A percentile compares a stretch with the other conserved stretches of the same genome.
These are phyloP conservation scores for Campoletis sonorensis DNA, from an alignment of 1,140 invertebrate genomes.

Conservation along the genomic window DNA sequence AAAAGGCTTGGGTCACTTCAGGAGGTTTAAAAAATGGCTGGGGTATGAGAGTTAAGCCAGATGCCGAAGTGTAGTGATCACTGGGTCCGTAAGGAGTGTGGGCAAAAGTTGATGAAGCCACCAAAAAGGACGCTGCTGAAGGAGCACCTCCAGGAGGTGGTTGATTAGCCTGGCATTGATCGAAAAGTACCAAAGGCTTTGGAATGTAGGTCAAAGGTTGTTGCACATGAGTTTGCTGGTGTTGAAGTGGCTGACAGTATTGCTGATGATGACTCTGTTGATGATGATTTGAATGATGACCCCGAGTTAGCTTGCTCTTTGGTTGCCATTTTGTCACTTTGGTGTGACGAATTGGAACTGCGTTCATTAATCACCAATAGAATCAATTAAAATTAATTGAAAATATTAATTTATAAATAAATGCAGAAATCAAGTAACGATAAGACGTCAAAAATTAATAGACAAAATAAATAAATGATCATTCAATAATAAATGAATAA, in stretches of 20 bases:
- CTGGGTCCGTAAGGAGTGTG: slow-evolving; percentile 55
- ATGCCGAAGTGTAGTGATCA: slow-evolving; percentile 62
- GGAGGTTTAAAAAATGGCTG: slow-evolving; percentile 65
- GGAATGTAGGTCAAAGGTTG: slow-evolving; percentile 61
- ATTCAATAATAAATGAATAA: too few relatives aligned
- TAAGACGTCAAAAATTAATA: too few relatives aligned
- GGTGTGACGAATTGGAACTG: slow-evolving; percentile 51
- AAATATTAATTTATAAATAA: not conserved
- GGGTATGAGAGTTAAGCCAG: slow-evolving; percentile 59
- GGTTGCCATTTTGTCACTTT: slow-evolving; percentile 63
- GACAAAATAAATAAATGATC: too few relatives aligned
- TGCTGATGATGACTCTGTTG: slow-evolving; percentile 52
- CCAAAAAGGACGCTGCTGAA: slow-evolving; percentile 59
- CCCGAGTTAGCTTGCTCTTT: slow-evolving; percentile 61
- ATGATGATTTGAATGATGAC: slow-evolving; percentile 57
- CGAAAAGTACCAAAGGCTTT: slow-evolving; percentile 63
- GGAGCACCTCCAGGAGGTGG: slow-evolving; percentile 47
- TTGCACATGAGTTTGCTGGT: slow-evolving; percentile 53
- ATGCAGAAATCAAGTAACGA: not conserved
- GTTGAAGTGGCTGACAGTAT: slow-evolving; percentile 50
- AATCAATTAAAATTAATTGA: slow-evolving; percentile 8
- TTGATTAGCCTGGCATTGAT: slow-evolving; percentile 56
- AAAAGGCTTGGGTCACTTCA: slow-evolving; percentile 61
- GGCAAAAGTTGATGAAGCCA: slow-evolving; percentile 60
- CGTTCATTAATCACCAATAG: slow-evolving; percentile 43